Evolutionary conservation across 2,797 vertebrate genomes (phyloP), one percentile per base, ranked within the genome.

Genomic region (Hydrocynus forskahlii): DNA sequence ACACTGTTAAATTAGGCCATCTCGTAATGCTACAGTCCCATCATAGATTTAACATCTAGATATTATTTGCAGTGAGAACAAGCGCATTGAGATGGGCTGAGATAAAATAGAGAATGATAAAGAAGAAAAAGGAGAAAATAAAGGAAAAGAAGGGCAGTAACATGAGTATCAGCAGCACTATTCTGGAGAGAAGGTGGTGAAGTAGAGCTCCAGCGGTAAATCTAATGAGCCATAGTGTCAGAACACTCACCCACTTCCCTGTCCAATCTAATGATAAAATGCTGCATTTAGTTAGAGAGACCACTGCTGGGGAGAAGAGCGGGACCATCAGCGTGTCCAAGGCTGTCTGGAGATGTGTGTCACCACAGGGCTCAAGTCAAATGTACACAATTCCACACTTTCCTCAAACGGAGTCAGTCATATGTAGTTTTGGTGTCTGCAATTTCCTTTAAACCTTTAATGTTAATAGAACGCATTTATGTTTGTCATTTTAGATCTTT

Each of bases 231-330:
- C 19, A 12, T 45, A 62, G 57, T 54, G 2, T 78, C 67, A 60
- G 52, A 81, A 35, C 57, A 82, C 72, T 43, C 57, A 2, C 62
- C 60, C 67, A 66, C 67, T n/a, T 54, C 54, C 78, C 75, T 63
- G 71, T 80, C 78, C 78, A 80, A 82, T 66, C 67, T 70, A 78
- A 79, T 79, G 72, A 79, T 63, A 67, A 55, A 83, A 71, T 75
- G 69, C 62, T 43, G 29, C 38, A 45, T 72, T 81, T 71, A 83
- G 80, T 66, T 55, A 55, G 70, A 0, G 14, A n/a, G 45, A 19
- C 75, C 5, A 23, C 79, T 19, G 50, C 50, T 16, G 25, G 19
- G 54, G 59, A 23, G n/a, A 29, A 63, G 69, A 78, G 72, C 38
- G 60, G 60, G 10, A 68, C 71, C 66, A 76, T 76, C 75, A 57